phyloP scores from a whole-genome alignment of 2,888 invertebrate species.

The Malthinus seriepunctatus region DNA sequence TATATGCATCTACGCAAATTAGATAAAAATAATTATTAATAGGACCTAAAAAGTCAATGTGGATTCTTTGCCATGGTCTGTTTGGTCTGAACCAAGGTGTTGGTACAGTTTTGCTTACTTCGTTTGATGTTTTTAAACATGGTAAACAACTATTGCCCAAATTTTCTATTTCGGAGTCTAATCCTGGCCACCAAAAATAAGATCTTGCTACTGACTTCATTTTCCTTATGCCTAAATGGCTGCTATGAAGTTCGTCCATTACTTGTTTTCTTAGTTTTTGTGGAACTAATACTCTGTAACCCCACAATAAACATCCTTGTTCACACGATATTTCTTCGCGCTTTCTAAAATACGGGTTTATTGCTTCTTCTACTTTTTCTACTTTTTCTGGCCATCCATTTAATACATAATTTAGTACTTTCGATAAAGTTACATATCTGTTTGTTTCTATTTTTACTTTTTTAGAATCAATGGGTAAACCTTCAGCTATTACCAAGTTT shows the following conservation, averaged over 20 bases:
- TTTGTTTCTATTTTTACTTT: neutral
- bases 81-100: neutral
- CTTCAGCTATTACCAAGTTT: neutral
- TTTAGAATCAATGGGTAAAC: neutral
- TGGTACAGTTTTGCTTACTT: neutral
- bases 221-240: slow-evolving; percentile 20
- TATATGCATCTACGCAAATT: neutral
- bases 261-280: slow-evolving; percentile 9
- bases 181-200: slow-evolving; percentile 23
- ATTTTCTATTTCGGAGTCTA: neutral
- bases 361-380: too few relatives aligned
- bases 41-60: neutral
- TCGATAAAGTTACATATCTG: neutral
- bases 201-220: slow-evolving; percentile 18
- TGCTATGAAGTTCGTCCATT: slow-evolving; percentile 16
- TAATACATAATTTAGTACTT: neutral
- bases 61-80: neutral
- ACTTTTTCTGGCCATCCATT: slow-evolving; percentile 2
- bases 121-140: neutral
- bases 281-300: slow-evolving; percentile 9
- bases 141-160: neutral
- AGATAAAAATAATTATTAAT: neutral
- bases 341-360: slow-evolving; percentile 4
- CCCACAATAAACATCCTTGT: slow-evolving; percentile 22
- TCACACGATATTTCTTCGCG: neutral